phyloP scores from a whole-genome alignment of 2,797 vertebrate species.

The Clangula hyemalis region DNA sequence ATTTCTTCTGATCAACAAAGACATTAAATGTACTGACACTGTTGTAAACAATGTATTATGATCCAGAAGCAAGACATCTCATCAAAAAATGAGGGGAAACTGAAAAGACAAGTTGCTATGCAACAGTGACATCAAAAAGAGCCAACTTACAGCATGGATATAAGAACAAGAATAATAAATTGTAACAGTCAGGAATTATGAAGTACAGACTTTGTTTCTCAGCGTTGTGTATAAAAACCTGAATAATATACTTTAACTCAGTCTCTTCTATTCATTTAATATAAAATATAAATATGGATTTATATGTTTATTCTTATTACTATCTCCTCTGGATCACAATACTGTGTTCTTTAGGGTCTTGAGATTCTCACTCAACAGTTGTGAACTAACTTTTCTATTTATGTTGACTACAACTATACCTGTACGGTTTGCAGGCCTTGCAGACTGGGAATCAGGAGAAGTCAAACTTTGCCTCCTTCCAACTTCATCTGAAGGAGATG shows the following conservation, averaged over 20 bases:
- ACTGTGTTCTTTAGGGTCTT: background rate
- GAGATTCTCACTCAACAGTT: background rate
- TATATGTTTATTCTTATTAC: background rate
- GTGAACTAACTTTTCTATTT: background rate
- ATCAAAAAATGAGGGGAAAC: background rate
- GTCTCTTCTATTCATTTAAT: background rate
- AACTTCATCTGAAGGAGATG: slow-evolving; percentile 95
- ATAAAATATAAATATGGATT: background rate
- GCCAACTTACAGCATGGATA: background rate
- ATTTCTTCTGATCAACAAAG: background rate
- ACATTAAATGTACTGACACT: background rate
- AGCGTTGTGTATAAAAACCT: background rate
- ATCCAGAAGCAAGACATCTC: background rate
- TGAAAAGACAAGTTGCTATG: background rate
- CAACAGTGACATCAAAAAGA: background rate
- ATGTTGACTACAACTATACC: slow-evolving; percentile 66
- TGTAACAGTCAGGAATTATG: background rate
- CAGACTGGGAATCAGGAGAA: slow-evolving; percentile 92
- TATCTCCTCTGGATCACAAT: background rate
- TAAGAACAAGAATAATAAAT: background rate
- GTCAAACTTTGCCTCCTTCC: slow-evolving; percentile 94
- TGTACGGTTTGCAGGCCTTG: slow-evolving; percentile 88
- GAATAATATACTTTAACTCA: background rate
- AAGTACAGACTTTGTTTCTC: background rate
- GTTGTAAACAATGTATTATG: background rate